Base-by-base conservation (phyloP, 2,888 invertebrate genomes). In the Gari tellinella region DNA sequence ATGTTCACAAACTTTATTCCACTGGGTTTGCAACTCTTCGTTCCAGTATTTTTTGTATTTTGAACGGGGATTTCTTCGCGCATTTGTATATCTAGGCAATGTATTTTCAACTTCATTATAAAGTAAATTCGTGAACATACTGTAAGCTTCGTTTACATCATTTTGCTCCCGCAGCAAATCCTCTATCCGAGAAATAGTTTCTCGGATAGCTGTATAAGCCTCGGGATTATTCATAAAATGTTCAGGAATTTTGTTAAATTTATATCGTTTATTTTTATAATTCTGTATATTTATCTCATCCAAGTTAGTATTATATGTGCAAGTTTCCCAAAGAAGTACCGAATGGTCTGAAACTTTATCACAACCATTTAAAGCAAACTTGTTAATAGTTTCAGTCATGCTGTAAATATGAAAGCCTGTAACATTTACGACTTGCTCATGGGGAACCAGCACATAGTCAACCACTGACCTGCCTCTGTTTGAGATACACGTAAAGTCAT, bases 331-430 rank as follows among this genome's bases (percentile, higher is more conserved):
- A 31, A 31, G 5, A 31, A 31, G 40, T 26, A 57, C 21, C 10
- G 57, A 57, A 23, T 57, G 43, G 43, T 57, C 57, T 14, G 57
- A 38, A 15, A 57, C n/a, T 23, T 57, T 57, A 19, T 57, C 57
- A 45, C 57, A 57, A 41, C 57, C 45, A 21, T 57, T 41, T 43
- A 57, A 26, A n/a, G 17, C 25, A 25, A 57, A 57, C 1, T 7
- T 38, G 3, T 55, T 38, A 37, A 64, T 56, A n/a, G 45, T 48
- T 37, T 55, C n/a, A 15, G 64, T 40, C 64, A 64, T 64, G 23
- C 19, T 25, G 37, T n/a, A 48, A 19, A 64, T 46, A 38, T 55
- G 17, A 17, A 64, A 46, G 15, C 40, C 17, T 14, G 23, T 15
- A n/a, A 57, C 45, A 37, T 45, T 23, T 14, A 17, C 21, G 10